phyloP scores from a whole-genome alignment of 2,113 vertebrate species.

The Hassar affinis region DNA sequence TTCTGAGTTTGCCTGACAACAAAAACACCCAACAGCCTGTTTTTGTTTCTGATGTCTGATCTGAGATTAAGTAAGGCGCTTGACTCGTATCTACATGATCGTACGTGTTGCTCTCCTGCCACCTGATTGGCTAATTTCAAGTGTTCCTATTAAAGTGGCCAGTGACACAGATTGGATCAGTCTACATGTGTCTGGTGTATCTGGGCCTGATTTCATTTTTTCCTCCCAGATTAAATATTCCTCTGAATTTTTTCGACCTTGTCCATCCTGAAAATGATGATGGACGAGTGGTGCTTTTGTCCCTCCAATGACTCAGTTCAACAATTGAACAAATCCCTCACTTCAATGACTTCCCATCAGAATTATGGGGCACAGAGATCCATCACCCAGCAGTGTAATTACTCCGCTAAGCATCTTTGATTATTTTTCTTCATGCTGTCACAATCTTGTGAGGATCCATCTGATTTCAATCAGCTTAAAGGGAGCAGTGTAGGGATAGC shows the following conservation, averaged over 20 bases:
- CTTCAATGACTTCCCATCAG: slow-evolving; percentile 22
- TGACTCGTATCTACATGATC: background rate
- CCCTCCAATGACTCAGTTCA: slow-evolving; percentile 29
- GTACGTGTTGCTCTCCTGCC: background rate
- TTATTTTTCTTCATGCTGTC: slow-evolving; percentile 43
- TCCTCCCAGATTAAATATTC: slow-evolving; percentile 42
- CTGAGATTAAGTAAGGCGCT: too few relatives aligned
- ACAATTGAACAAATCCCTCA: slow-evolving; percentile 39
- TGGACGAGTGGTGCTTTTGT: background rate
- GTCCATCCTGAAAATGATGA: slow-evolving; percentile 28
- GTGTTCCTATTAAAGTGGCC: background rate
- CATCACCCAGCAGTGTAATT: slow-evolving; percentile 33
- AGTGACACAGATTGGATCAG: background rate
- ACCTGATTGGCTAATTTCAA: background rate
- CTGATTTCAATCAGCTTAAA: slow-evolving; percentile 55
- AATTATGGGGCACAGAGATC: slow-evolving; percentile 11
- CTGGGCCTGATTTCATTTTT: slow-evolving; percentile 36
- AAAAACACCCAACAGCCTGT: background rate
- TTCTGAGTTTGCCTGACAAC: background rate
- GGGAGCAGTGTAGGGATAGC: slow-evolving; percentile 26
- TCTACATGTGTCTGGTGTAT: slow-evolving; percentile 18
- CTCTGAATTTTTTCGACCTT: slow-evolving; percentile 39
- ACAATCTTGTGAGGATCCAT: slow-evolving; percentile 34
- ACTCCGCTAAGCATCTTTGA: slow-evolving; percentile 31
- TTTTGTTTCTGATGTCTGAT: too few relatives aligned